phyloP scores from a whole-genome alignment of 2,113 vertebrate species.

The Mesocricetus auratus region DNA sequence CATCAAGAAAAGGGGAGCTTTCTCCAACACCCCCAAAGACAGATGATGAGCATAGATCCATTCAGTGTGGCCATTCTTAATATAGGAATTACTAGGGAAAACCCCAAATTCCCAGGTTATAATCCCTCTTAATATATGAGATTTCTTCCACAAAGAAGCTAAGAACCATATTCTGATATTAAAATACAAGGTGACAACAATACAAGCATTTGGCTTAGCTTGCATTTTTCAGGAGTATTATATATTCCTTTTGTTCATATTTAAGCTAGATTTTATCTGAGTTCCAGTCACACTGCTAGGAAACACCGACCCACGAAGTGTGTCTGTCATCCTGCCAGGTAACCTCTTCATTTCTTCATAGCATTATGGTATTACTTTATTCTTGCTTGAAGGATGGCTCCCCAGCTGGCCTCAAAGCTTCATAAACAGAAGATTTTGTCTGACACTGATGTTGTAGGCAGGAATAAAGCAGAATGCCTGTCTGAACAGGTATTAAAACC shows the following conservation, averaged over 20 bases:
- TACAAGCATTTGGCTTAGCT: not conserved
- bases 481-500: not conserved
- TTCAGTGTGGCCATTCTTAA: not conserved
- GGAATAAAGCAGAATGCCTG: not conserved
- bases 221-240: not conserved
- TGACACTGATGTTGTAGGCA: not conserved
- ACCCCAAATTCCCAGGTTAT: not conserved
- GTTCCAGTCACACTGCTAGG: not conserved
- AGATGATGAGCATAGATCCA: not conserved
- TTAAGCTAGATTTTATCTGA: not conserved
- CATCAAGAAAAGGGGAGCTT: not conserved
- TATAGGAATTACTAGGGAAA: not conserved
- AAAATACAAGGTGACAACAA: not conserved
- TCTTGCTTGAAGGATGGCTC: not conserved
- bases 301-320: not conserved
- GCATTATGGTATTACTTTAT: not conserved
- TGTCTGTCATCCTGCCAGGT: not conserved
- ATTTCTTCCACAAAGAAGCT: slow-evolving; percentile 28
- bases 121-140: not conserved
- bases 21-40: not conserved
- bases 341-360: not conserved
- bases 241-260: not conserved
- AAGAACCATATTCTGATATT: not conserved
- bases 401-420: not conserved
- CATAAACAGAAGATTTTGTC: not conserved